Evolutionary conservation across 1,140 invertebrate species (phyloP), one percentile per base, ranked within the genome.

Genomic region (Drosophila eugracilis): DNA sequence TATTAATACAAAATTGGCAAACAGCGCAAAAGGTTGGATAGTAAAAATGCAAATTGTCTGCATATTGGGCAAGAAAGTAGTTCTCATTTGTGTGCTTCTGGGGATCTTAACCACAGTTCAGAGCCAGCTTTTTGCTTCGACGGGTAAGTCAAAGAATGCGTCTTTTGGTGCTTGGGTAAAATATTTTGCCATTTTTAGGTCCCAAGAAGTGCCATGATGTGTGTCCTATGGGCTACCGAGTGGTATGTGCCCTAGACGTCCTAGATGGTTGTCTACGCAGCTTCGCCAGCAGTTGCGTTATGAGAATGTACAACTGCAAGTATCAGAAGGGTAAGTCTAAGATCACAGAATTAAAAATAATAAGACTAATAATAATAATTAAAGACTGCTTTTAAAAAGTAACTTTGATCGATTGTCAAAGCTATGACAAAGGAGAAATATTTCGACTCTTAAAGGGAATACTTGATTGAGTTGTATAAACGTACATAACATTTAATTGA

Each of bases 291-390:
- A 78, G 58, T 14, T 86, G 81, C 58, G 78, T 86, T 2, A 71
- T 86, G 81, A 55, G 63, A 5, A 86, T 86, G 22, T 86, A 86
- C 14, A 86, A 86, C 53, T 86, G 81, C 55, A 86, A 86, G 26
- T 86, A 86, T 34, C 67, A 83, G 28, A 88, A 77, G 28, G 55
- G 81, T 86, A 26, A 66, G 74, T 39, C 28, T 5, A 24, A 0
- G 19, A 15, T 30, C 5, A n/a, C n/a, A n/a, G 7, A 30, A 30
- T 9, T 30, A 0, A 7, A 30, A 30, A n/a, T n/a, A n/a, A n/a
- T n/a, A n/a, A n/a, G n/a, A n/a, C n/a, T n/a, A n/a, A n/a, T n/a
- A n/a, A n/a, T n/a, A n/a, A n/a, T n/a, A n/a, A n/a, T n/a, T 5
- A 10, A 10, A 30, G 7, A 32, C 10, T 1, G 4, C 30, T 32